phyloP scores from a whole-genome alignment of 1,140 invertebrate genomes.

The Psilanteris sp. region DNA sequence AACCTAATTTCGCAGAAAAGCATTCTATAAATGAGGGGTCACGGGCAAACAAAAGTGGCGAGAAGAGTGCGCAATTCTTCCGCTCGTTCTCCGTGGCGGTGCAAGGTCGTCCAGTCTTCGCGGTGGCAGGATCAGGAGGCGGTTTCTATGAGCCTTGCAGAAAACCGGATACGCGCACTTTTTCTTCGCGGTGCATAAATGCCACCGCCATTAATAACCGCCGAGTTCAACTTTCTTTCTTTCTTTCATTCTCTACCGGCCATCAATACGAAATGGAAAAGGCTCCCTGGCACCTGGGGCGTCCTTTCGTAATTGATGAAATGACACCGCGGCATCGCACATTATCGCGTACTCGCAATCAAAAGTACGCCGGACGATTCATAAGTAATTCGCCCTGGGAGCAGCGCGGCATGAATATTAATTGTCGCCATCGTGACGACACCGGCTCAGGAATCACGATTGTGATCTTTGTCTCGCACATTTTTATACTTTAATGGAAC shows the following conservation, averaged over 20 bases:
- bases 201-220: constrained; percentile 71
- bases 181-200: constrained; percentile 61
- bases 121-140: constrained; percentile 59
- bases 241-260: constrained; percentile 35
- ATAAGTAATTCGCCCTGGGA: constrained; percentile 61
- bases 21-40: constrained; percentile 24
- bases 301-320: constrained; percentile 68
- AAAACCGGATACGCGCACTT: constrained; percentile 70
- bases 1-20: constrained; percentile 58
- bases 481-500: constrained; percentile 54
- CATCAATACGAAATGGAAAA: constrained; percentile 55
- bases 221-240: constrained; percentile 67
- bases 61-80: constrained; percentile 25
- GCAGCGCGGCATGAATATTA: constrained; percentile 70
- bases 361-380: constrained; percentile 45
- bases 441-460: constrained; percentile 44
- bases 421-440: constrained; percentile 67
- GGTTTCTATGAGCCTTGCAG: constrained; percentile 61
- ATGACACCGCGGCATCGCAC: constrained; percentile 57
- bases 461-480: constrained; percentile 55
- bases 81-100: constrained; percentile 40
- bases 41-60: constrained; percentile 40
- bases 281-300: constrained; percentile 53
- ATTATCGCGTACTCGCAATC: constrained; percentile 63
- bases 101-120: constrained; percentile 67